phyloP scores from a whole-genome alignment of 2,888 invertebrate genomes.

The Drosophila pullipes region DNA sequence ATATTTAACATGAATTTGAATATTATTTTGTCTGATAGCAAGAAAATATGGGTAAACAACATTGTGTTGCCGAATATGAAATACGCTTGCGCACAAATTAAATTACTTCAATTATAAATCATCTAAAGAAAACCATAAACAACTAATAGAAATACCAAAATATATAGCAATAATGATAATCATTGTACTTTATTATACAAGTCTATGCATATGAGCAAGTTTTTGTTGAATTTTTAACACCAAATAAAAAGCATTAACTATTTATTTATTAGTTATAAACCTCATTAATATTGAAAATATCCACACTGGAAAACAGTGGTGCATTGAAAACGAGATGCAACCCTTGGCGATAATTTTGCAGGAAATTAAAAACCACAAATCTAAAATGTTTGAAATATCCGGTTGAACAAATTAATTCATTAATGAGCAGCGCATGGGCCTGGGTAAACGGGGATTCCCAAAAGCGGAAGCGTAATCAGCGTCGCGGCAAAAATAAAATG shows the following conservation, averaged over 20 bases:
- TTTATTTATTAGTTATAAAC: not conserved
- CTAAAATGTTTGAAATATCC: constrained; percentile 82
- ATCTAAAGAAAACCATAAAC: not conserved
- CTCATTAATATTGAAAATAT: not conserved
- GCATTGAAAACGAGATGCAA: constrained; percentile 16
- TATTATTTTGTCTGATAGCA: constrained; percentile 50
- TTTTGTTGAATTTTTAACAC: not conserved
- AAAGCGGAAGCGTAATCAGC: constrained; percentile 75
- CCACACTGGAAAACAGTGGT: not conserved
- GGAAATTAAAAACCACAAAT: constrained; percentile 82
- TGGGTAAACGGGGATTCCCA: constrained; percentile 19
- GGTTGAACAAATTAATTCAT: constrained; percentile 81
- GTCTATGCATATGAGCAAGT: not conserved
- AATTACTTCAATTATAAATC: not conserved
- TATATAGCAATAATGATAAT: not conserved
- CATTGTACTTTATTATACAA: not conserved
- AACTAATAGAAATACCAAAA: not conserved
- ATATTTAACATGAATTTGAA: constrained; percentile 58
- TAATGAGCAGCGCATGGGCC: constrained; percentile 45
- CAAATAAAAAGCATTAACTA: not conserved
- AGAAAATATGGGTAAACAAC: not conserved
- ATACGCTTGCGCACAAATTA: constrained; percentile 10
- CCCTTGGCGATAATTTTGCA: constrained; percentile 66
- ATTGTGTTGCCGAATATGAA: not conserved
- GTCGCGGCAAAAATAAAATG: constrained; percentile 44